Conservation (phyloP, 2,888 invertebrate genomes). For the Biston stratarius region DNA sequence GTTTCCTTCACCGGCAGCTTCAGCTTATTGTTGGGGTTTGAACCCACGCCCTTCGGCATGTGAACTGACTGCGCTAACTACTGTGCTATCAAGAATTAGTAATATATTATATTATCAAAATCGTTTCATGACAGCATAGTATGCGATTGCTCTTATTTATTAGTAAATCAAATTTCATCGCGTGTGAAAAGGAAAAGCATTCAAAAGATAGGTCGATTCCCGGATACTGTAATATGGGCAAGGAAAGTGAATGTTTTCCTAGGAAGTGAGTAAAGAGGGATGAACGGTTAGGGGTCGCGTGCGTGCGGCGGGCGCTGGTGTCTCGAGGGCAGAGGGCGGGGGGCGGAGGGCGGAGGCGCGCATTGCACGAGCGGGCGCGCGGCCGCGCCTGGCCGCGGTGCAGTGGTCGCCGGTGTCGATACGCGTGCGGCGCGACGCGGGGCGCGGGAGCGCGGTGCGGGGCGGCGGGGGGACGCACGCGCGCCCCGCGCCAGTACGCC, state of each 20-base stretch:
- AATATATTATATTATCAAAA: no score
- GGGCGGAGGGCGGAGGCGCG: constrained; percentile 54
- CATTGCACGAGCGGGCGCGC: constrained; percentile 58
- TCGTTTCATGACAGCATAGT: not conserved
- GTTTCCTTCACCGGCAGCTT: no score
- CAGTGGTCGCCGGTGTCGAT: constrained; percentile 52
- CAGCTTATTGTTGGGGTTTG: no score
- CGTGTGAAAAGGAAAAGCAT: constrained; percentile 15
- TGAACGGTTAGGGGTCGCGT: constrained; percentile 48
- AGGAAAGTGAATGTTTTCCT: constrained; percentile 65
- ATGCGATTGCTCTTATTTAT: not conserved
- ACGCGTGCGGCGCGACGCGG: constrained; percentile 48
- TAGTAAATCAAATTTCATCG: constrained; percentile 2
- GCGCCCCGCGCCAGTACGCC: constrained; percentile 70
- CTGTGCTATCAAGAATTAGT: no score
- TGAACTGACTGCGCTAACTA: no score
- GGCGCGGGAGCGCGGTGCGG: constrained; percentile 49
- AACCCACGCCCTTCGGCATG: no score
- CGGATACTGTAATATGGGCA: constrained; percentile 60
- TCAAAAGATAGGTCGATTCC: constrained; percentile 45
- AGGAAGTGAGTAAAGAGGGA: constrained; percentile 46
- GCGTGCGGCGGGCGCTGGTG: constrained; percentile 58
- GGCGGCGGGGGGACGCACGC: constrained; percentile 65
- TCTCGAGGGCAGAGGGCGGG: constrained; percentile 47
- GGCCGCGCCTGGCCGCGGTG: constrained; percentile 45